Percentiles rank a stretch among this genome's conserved stretches.
These are phyloP conservation scores for Microcebus lehilahytsara DNA, from an alignment of 2,113 vertebrate genomes.

Conservation along the genomic window DNA sequence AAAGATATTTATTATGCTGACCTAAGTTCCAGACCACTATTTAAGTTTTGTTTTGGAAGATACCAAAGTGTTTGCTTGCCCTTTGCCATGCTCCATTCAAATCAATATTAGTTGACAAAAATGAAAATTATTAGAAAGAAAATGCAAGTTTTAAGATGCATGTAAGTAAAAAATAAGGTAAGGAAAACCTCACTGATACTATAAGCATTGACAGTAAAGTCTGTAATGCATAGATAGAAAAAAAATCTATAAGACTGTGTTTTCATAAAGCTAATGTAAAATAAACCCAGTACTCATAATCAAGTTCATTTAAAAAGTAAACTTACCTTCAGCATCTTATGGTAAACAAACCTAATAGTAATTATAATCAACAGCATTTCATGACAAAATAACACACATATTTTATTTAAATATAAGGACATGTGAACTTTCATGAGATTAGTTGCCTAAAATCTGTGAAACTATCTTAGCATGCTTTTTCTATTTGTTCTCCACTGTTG, in stretches of 20 bases:
- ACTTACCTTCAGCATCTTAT: neutral
- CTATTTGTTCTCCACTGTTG: neutral
- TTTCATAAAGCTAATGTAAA: neutral
- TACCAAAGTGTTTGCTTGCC: neutral
- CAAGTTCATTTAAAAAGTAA: conserved; percentile 33
- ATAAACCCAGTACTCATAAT: neutral
- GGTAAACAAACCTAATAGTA: neutral
- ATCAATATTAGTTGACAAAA: conserved; percentile 18
- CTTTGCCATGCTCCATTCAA: conserved; percentile 4
- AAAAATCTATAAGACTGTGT: neutral
- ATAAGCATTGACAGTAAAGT: neutral
- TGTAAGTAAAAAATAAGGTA: neutral
- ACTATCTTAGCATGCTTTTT: neutral
- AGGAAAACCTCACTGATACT: neutral
- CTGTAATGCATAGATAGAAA: neutral
- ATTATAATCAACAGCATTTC: neutral
- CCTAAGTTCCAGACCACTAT: neutral
- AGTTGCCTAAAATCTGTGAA: neutral
- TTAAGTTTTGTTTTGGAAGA: conserved; percentile 28
- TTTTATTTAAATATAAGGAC: neutral
- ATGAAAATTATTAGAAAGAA: neutral
- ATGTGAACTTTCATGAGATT: neutral
- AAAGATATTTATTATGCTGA: neutral
- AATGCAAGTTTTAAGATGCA: neutral
- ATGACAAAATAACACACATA: neutral